A percentile compares a stretch with the other conserved stretches of the same genome.
These are phyloP conservation scores for Dendronephthya gigantea DNA, from an alignment of 64 coral and sea anemone genomes.

Conservation along the genomic window DNA sequence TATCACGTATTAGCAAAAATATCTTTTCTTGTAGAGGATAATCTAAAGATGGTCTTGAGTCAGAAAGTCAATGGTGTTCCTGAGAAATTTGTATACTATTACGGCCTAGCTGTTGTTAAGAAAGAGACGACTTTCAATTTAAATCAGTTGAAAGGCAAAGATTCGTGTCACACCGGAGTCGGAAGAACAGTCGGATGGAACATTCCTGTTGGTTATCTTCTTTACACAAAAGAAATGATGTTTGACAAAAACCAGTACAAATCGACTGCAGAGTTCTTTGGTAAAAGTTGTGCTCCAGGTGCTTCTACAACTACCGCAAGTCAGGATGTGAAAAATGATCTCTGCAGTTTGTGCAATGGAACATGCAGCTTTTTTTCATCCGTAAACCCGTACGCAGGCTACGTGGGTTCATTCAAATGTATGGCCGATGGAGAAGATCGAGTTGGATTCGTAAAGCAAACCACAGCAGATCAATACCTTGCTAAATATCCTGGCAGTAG, in stretches of 20 bases:
- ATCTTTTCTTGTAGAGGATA: not conserved
- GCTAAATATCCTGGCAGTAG: not conserved
- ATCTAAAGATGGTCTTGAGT: not conserved
- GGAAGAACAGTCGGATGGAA: not conserved
- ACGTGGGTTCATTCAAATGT: not conserved
- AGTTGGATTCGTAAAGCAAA: not conserved
- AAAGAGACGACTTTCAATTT: not conserved
- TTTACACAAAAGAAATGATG: not conserved
- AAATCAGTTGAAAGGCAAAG: not conserved
- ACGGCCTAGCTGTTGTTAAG: not conserved
- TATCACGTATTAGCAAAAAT: too few relatives aligned
- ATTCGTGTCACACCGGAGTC: not conserved
- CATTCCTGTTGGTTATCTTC: not conserved
- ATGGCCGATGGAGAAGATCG: not conserved
- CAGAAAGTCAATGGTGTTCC: not conserved
- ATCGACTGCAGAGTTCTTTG: not conserved
- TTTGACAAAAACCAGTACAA: not conserved
- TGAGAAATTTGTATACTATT: not conserved
- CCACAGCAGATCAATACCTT: not conserved
- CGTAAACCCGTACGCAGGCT: not conserved
- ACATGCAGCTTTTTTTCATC: not conserved
- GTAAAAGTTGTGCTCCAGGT: not conserved
- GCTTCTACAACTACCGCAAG: not conserved
- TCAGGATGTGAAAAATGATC: not conserved
- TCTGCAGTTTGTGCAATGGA: not conserved